phyloP scores from a whole-genome alignment of 1,140 invertebrate species.

The Bradysia coprophila region DNA sequence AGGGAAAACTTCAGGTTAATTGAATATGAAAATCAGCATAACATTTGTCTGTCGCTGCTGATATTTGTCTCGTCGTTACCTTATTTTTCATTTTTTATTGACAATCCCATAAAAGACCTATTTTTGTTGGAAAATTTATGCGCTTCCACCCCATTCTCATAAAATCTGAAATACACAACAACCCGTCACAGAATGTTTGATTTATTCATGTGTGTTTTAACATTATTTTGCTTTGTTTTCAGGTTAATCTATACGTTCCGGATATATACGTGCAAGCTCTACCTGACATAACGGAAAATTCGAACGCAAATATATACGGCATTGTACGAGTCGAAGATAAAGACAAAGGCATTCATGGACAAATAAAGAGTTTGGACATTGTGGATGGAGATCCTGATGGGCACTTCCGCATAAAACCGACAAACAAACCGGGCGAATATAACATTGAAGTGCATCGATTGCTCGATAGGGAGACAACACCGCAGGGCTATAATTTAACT shows the following conservation, averaged over 20 bases:
- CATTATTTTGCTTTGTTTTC: conserved; percentile 11
- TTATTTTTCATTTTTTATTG: too few relatives aligned
- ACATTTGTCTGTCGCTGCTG: too few relatives aligned
- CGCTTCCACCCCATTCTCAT: too few relatives aligned
- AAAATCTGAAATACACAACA: too few relatives aligned
- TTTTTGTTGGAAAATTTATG: too few relatives aligned
- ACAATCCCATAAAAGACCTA: too few relatives aligned
- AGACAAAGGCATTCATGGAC: conserved; percentile 66
- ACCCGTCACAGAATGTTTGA: neutral
- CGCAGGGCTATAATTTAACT: conserved; percentile 71
- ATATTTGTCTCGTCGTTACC: too few relatives aligned
- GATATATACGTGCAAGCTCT: conserved; percentile 63
- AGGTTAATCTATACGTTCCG: conserved; percentile 73
- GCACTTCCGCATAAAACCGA: conserved; percentile 56
- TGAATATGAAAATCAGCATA: too few relatives aligned
- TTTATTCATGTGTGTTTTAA: neutral
- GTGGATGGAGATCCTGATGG: conserved; percentile 74
- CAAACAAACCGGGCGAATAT: conserved; percentile 41
- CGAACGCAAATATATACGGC: conserved; percentile 73
- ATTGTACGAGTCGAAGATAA: conserved; percentile 69
- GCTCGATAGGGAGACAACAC: conserved; percentile 53
- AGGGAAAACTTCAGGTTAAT: too few relatives aligned
- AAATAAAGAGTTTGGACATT: conserved; percentile 68
- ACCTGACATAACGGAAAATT: conserved; percentile 66
- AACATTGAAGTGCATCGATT: conserved; percentile 58